These are phyloP conservation scores for Urocyon cinereoargenteus DNA, from an alignment of 2,797 vertebrate species.

Conservation along the genomic window DNA sequence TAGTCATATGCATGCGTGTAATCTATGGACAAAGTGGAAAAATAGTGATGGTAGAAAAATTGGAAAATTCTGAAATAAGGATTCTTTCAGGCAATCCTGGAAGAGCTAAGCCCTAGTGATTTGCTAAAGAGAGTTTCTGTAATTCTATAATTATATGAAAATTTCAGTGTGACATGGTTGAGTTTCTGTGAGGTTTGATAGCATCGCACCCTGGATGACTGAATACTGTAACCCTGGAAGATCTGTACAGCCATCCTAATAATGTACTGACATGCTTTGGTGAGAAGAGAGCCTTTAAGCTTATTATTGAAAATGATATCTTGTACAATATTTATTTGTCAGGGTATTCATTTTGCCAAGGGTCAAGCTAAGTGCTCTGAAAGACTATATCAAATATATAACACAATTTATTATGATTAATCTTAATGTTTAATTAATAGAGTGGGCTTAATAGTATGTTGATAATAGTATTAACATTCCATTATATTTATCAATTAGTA, in stretches of 20 bases:
- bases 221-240: background rate
- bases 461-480: background rate
- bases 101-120: background rate
- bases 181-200: background rate
- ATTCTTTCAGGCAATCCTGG: background rate
- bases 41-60: background rate
- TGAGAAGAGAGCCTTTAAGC: background rate
- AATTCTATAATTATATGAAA: background rate
- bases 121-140: background rate
- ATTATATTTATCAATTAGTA: conserved; percentile 6
- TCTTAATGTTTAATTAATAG: background rate
- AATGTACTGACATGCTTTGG: background rate
- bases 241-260: background rate
- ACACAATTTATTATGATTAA: background rate
- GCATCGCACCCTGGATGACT: background rate
- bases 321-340: background rate
- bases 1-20: background rate
- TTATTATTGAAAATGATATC: background rate
- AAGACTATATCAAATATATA: background rate
- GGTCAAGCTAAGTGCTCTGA: background rate
- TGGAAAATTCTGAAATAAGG: background rate
- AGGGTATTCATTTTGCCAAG: background rate
- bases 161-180: background rate
- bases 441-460: background rate
- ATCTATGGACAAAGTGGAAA: background rate